Evolutionary conservation across 2,113 vertebrate genomes (phyloP).

Genomic region (Hipposideros armiger): DNA sequence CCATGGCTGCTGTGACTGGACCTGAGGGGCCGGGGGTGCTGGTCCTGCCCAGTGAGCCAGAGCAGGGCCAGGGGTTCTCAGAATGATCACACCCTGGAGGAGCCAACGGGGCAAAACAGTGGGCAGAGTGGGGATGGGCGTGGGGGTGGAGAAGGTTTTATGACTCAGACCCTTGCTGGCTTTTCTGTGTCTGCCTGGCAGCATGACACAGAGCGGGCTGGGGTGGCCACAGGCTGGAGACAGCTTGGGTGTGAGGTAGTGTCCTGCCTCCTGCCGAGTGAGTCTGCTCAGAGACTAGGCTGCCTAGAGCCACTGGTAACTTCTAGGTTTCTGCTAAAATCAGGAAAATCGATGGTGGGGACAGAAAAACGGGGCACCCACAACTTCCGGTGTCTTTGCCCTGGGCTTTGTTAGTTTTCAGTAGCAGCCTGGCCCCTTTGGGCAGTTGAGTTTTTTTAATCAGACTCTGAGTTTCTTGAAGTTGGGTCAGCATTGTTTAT

Average conservation of each 20-base stretch:
- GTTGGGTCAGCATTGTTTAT: neutral
- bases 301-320: neutral
- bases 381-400: neutral
- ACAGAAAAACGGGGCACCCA: neutral
- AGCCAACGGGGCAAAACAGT: neutral
- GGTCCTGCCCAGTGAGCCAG: neutral
- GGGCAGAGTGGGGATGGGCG: fast-evolving
- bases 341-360: neutral
- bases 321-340: conserved; percentile 25
- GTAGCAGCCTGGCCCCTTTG: neutral
- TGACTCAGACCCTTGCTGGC: neutral
- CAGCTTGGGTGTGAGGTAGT: neutral
- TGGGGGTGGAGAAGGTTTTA: neutral
- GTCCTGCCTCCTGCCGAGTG: neutral
- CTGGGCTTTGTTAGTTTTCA: neutral
- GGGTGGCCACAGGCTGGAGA: neutral
- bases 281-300: neutral
- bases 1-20: neutral
- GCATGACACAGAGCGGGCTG: neutral
- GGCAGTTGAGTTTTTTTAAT: neutral
- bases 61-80: neutral
- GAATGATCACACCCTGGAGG: neutral
- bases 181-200: neutral
- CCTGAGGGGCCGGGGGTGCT: neutral
- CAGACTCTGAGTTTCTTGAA: neutral